Percentiles rank a stretch among this genome's conserved stretches.
These are phyloP conservation scores for Reinhardtius hippoglossoides DNA, from an alignment of 2,113 vertebrate species.

Conservation along the genomic window DNA sequence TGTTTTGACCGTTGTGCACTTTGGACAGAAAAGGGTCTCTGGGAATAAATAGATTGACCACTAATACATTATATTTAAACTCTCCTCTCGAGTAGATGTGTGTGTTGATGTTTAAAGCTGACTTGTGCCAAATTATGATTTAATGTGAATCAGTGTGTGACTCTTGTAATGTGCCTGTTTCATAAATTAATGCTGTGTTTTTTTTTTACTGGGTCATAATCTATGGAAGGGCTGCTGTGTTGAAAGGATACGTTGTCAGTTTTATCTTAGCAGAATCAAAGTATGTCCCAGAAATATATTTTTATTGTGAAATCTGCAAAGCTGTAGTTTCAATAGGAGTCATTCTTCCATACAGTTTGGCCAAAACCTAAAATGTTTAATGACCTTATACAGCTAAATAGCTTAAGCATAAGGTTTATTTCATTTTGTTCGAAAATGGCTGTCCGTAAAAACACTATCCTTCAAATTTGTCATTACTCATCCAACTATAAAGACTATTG, in stretches of 20 bases:
- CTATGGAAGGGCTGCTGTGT: slow-evolving; percentile 11
- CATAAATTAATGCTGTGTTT: not conserved
- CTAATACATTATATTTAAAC: slow-evolving; percentile 19
- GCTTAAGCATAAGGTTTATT: slow-evolving; percentile 1
- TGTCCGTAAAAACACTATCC: not conserved
- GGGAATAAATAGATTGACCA: slow-evolving; percentile 19
- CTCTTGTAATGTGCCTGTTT: slow-evolving; percentile 43
- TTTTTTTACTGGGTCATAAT: not conserved
- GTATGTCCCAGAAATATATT: slow-evolving; percentile 2
- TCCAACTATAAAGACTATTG: not conserved
- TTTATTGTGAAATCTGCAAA: slow-evolving; percentile 15
- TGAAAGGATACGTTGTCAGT: not conserved
- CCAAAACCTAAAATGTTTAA: not conserved
- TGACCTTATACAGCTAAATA: not conserved
- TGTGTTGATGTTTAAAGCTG: slow-evolving; percentile 26
- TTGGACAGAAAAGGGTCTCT: not conserved
- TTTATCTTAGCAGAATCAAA: slow-evolving; percentile 9
- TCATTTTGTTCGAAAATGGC: not conserved
- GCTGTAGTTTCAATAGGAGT: not conserved
- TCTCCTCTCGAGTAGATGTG: not conserved
- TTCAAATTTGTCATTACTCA: slow-evolving; percentile 15
- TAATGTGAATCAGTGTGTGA: slow-evolving; percentile 35
- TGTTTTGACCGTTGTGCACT: slow-evolving; percentile 1
- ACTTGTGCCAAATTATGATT: slow-evolving; percentile 54
- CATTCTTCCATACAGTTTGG: not conserved